phyloP scores from a whole-genome alignment of 1,140 invertebrate species.

The Lepidurus couesii region DNA sequence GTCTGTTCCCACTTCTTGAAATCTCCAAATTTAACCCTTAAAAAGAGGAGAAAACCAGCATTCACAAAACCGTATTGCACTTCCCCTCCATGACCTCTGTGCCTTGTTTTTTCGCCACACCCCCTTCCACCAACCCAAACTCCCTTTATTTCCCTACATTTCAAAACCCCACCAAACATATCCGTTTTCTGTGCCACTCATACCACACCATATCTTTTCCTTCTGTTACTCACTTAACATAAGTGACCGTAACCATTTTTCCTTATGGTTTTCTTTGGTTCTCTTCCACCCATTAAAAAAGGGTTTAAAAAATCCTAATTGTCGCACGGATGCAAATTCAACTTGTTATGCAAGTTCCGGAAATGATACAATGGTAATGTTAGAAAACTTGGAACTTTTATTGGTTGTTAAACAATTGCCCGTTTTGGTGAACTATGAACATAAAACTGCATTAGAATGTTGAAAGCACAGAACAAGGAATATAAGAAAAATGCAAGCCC shows the following conservation, averaged over 20 bases:
- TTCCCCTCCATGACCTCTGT: background rate
- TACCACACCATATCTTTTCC: background rate
- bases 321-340: constrained; percentile 21
- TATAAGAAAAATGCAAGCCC: background rate
- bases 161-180: background rate
- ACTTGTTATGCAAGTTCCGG: constrained; percentile 7
- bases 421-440: background rate
- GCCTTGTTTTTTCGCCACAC: background rate
- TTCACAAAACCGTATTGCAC: background rate
- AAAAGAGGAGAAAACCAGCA: background rate
- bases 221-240: background rate
- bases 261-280: background rate
- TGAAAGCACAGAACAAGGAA: background rate
- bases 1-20: background rate
- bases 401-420: background rate
- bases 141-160: background rate
- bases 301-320: background rate
- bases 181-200: background rate
- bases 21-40: background rate
- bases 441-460: constrained; percentile 1
- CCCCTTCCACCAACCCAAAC: background rate
- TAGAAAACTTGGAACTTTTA: background rate
- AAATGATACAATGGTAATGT: constrained; percentile 6
- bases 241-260: background rate
- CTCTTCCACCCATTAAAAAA: background rate